Conservation (phyloP, 2,113 vertebrate genomes). For the Odontesthes bonariensis region DNA sequence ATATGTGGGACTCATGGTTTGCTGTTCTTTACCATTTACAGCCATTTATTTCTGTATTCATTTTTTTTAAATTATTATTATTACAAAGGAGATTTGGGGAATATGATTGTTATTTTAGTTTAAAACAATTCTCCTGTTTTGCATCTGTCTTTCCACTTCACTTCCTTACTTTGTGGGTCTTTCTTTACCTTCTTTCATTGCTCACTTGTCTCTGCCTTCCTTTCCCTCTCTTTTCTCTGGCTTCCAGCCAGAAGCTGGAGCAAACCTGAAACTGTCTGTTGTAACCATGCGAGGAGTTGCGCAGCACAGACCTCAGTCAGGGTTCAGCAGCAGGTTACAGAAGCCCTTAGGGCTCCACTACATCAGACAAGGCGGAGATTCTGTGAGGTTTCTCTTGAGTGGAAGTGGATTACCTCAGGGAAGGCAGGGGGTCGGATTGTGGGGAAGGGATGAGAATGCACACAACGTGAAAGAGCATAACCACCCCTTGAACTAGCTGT, state of each 20-base stretch:
- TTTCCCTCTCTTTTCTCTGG: conserved; percentile 2
- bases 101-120: background rate
- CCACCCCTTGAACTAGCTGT: conserved; percentile 5
- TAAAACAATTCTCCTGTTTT: background rate
- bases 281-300: conserved; percentile 52
- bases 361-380: conserved; percentile 60
- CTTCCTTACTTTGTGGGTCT: background rate
- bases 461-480: conserved; percentile 32
- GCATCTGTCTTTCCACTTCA: background rate
- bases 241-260: conserved; percentile 43
- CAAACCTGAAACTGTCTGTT: conserved; percentile 48
- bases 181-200: background rate
- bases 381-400: conserved; percentile 57
- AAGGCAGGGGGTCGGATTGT: conserved; percentile 39
- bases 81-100: background rate
- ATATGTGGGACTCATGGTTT: background rate
- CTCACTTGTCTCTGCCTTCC: background rate
- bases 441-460: conserved; percentile 40
- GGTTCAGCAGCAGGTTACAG: conserved; percentile 75
- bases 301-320: conserved; percentile 63
- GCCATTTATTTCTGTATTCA: too few relatives aligned
- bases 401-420: conserved; percentile 68
- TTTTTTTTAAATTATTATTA: background rate
- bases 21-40: too few relatives aligned
- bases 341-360: conserved; percentile 61